These are phyloP conservation scores for Drosophila obscura DNA, from an alignment of 1,140 invertebrate genomes.

Conservation along the genomic window DNA sequence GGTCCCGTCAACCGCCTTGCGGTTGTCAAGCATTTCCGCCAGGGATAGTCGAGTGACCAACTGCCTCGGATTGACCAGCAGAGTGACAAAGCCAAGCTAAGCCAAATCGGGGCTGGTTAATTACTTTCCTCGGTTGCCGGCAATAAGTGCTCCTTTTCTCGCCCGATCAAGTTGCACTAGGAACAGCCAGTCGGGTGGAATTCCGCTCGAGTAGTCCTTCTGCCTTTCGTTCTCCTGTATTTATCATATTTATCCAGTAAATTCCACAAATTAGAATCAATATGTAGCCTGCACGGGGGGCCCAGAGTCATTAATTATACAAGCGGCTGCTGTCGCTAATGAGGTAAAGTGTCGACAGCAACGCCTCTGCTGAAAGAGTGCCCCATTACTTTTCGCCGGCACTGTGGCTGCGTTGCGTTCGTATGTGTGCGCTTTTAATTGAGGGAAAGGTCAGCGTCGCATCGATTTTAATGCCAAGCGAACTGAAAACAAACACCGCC, in stretches of 20 bases:
- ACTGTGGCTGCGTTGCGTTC: slow-evolving; percentile 36
- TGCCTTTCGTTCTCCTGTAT: slow-evolving; percentile 25
- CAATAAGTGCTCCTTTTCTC: slow-evolving; percentile 50
- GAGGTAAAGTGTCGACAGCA: slow-evolving; percentile 61
- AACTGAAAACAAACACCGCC: slow-evolving; percentile 25
- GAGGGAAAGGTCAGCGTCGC: slow-evolving; percentile 76
- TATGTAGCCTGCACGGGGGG: slow-evolving; percentile 35
- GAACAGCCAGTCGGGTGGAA: background rate
- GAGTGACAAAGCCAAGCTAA: slow-evolving; percentile 32
- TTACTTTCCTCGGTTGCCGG: slow-evolving; percentile 61
- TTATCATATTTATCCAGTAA: slow-evolving; percentile 69
- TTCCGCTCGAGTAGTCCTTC: slow-evolving; percentile 5
- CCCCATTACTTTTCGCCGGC: slow-evolving; percentile 52
- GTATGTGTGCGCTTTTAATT: slow-evolving; percentile 55
- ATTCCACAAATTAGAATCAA: slow-evolving; percentile 72
- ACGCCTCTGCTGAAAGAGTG: slow-evolving; percentile 39
- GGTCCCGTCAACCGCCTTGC: slow-evolving; percentile 28
- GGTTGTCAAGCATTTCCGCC: slow-evolving; percentile 61
- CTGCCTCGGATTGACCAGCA: slow-evolving; percentile 31
- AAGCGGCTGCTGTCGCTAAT: slow-evolving; percentile 48
- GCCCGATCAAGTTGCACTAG: slow-evolving; percentile 8
- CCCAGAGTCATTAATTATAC: slow-evolving; percentile 60
- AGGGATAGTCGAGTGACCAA: slow-evolving; percentile 63
- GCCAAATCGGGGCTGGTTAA: slow-evolving; percentile 68
- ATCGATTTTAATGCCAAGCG: slow-evolving; percentile 66